Evolutionary conservation across 2,797 vertebrate genomes (phyloP).

Genomic region (Valencia hispanica): DNA sequence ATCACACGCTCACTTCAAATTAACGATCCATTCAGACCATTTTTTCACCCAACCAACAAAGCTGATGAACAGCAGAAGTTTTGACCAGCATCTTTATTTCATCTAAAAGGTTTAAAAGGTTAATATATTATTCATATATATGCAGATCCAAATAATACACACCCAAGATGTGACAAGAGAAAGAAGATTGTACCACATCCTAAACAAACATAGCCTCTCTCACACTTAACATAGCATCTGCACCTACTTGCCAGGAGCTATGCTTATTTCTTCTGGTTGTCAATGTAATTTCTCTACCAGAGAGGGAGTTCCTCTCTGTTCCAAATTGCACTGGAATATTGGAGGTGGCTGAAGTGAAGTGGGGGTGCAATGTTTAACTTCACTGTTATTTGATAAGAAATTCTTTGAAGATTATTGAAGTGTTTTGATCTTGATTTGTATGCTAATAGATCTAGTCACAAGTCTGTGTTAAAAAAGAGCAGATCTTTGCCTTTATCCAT

Average conservation of each 20-base stretch:
- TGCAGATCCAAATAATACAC: slow-evolving; percentile 48
- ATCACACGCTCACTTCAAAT: slow-evolving; percentile 78
- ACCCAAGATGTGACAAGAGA: slow-evolving; percentile 16
- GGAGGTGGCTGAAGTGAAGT: slow-evolving; percentile 36
- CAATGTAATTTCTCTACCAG: slow-evolving; percentile 64
- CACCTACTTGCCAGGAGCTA: slow-evolving; percentile 57
- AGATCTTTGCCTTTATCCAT: slow-evolving; percentile 46
- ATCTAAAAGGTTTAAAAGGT: slow-evolving; percentile 42
- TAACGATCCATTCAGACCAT: slow-evolving; percentile 56
- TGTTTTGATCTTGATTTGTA: slow-evolving; percentile 69
- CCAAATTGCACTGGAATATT: slow-evolving; percentile 65
- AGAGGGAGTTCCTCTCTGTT: slow-evolving; percentile 54
- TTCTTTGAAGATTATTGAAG: slow-evolving; percentile 63
- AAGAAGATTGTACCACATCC: slow-evolving; percentile 3
- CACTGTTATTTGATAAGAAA: slow-evolving; percentile 53
- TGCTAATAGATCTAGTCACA: slow-evolving; percentile 62
- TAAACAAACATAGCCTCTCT: slow-evolving; percentile 2
- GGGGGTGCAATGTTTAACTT: slow-evolving; percentile 21
- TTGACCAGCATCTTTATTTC: slow-evolving; percentile 28
- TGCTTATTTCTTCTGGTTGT: slow-evolving; percentile 73
- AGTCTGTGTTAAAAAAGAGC: slow-evolving; percentile 45
- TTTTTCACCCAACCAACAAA: slow-evolving; percentile 30
- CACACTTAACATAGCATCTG: slow-evolving; percentile 39
- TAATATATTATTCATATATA: slow-evolving; percentile 71
- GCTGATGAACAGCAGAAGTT: slow-evolving; percentile 27